Percentiles rank a stretch among this genome's conserved stretches.
Conservation (phyloP, 1,140 invertebrate species). For the Cecropterus lyciades region DNA sequence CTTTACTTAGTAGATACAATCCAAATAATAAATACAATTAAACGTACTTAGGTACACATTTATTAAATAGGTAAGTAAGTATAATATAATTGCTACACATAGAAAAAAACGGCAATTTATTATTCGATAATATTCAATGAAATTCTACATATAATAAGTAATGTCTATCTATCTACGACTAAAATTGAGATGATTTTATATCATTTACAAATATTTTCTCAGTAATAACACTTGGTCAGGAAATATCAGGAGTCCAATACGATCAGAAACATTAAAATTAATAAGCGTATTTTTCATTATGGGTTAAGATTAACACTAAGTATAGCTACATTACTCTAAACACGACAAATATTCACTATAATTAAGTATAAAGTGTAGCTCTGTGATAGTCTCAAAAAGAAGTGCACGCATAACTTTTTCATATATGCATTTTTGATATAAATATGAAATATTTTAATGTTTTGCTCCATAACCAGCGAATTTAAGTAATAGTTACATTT, state of each 20-base stretch:
- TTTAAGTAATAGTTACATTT: conserved; percentile 57
- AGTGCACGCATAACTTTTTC: conserved; percentile 49
- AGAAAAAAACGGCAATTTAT: conserved; percentile 28
- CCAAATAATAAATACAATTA: conserved; percentile 15
- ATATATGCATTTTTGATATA: conserved; percentile 45
- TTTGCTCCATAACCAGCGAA: conserved; percentile 74
- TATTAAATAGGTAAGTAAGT: too few relatives aligned
- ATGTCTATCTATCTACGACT: conserved; percentile 49
- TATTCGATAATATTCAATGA: conserved; percentile 30
- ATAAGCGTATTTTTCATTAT: conserved; percentile 80
- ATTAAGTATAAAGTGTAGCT: conserved; percentile 43
- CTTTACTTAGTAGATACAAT: neutral
- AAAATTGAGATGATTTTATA: conserved; percentile 59
- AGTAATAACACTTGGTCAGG: conserved; percentile 75
- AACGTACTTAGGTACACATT: neutral
- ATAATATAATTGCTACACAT: conserved; percentile 9
- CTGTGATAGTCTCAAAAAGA: conserved; percentile 45
- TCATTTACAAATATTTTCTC: conserved; percentile 54
- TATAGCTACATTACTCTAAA: conserved; percentile 44
- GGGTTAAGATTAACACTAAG: conserved; percentile 63
- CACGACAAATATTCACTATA: conserved; percentile 25
- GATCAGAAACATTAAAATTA: conserved; percentile 82
- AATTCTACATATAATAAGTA: conserved; percentile 23
- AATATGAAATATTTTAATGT: conserved; percentile 44
- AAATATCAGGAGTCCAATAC: conserved; percentile 80